Evolutionary conservation across 2,797 vertebrate species (phyloP).

Genomic region (Leuciscus waleckii): DNA sequence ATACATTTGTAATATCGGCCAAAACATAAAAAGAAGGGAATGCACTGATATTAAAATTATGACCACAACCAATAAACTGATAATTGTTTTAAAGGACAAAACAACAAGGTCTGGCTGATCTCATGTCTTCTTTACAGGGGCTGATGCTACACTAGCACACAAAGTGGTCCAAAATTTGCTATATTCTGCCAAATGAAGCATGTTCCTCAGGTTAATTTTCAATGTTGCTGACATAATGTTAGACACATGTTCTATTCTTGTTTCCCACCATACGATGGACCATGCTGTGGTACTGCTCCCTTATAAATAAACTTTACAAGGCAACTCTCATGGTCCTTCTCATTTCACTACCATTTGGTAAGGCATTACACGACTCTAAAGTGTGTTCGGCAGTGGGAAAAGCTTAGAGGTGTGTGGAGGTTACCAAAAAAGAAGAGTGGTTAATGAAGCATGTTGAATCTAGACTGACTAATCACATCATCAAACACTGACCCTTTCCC

Average conservation of each 20-base stretch:
- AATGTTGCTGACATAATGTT: neutral
- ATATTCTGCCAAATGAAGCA: neutral
- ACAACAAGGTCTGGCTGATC: neutral
- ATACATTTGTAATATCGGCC: neutral
- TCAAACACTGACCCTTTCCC: neutral
- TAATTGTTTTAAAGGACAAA: neutral
- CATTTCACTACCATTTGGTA: conserved; percentile 21
- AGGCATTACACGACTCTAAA: conserved; percentile 13
- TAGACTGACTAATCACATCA: conserved; percentile 16
- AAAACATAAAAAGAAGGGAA: neutral
- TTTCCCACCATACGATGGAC: neutral
- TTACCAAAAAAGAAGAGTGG: conserved; percentile 16
- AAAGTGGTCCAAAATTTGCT: neutral
- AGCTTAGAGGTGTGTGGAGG: conserved; percentile 10
- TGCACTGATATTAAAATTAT: neutral
- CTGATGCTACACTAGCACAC: neutral
- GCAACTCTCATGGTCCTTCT: neutral
- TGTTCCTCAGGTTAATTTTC: neutral
- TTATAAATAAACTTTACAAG: conserved; percentile 5
- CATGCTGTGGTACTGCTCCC: neutral
- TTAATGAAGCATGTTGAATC: conserved; percentile 17
- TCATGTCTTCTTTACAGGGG: neutral
- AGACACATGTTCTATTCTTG: neutral
- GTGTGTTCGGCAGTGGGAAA: conserved; percentile 19
- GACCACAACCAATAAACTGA: neutral